Evolutionary conservation across 2,888 invertebrate species (phyloP), one percentile per base, ranked within the genome.

Genomic region (Cenopis cana): DNA sequence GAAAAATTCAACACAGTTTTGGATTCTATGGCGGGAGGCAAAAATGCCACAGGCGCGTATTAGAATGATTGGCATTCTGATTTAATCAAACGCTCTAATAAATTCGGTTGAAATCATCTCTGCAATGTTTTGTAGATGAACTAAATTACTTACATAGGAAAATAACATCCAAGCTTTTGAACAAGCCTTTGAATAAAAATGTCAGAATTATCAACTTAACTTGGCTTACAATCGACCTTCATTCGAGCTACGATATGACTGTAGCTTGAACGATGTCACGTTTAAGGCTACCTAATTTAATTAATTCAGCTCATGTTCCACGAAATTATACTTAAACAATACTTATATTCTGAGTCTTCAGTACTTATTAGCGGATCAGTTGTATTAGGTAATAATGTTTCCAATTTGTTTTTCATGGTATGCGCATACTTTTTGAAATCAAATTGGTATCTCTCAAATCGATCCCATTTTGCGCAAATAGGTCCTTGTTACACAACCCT

Each of bases 41-140:
- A 66, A 17, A 61, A 68, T 46, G 68, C 55, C 46, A 18, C 68
- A 62, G 33, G 68, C n/a, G 17, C 36, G 60, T 41, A 54, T 17
- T 52, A 18, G 18, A 61, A 1, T 49, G 17, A 50, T 12, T 33
- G 50, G 49, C 24, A 33, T 50, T 49, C n/a, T 33, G 18, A 12
- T 2, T 60, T 29, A 17, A 18, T 50, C 49, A 36, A 14, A 20
- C 20, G 18, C 10, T 62, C 62, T 20, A 62, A 62, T 38, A 52
- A 54, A 54, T 10, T 18, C 33, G 12, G 20, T 54, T 64, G n/a
- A 20, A 64, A 38, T 38, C 6, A 36, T 54, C 64, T 11, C 20
- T 10, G 10, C 33, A 20, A 52, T 64, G 38, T 14, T 46, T 4
- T 12, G 55, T 55, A 55, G 6, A 38, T 54, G 54, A 64, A 64